Evolutionary conservation across 2,888 invertebrate genomes (phyloP).

Genomic region (Deilephila elpenor): DNA sequence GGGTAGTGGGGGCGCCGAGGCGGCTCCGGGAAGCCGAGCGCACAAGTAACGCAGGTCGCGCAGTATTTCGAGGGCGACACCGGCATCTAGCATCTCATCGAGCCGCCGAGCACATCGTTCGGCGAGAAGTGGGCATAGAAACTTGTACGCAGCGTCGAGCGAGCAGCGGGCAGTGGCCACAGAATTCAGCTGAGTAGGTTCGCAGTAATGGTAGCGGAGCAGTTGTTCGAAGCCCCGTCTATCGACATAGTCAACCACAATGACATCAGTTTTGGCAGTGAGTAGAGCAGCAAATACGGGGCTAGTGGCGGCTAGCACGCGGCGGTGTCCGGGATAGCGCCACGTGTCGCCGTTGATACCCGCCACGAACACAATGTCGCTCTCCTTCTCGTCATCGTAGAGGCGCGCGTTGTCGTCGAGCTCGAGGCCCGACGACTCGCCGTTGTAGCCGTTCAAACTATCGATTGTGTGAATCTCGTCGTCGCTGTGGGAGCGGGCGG

Average conservation of each 20-base stretch:
- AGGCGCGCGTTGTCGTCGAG: conserved; percentile 65
- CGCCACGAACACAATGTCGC: conserved; percentile 87
- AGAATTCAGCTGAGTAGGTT: conserved; percentile 85
- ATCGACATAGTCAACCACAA: conserved; percentile 86
- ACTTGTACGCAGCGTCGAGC: conserved; percentile 90
- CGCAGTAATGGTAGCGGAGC: conserved; percentile 87
- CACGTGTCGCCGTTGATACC: conserved; percentile 87
- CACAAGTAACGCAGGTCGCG: conserved; percentile 82
- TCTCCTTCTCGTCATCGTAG: conserved; percentile 82
- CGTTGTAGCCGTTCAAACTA: conserved; percentile 41
- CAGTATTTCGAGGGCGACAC: conserved; percentile 87
- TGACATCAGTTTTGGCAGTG: conserved; percentile 70
- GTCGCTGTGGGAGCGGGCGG: conserved; percentile 65
- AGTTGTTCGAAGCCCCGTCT: conserved; percentile 88
- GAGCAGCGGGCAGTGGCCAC: conserved; percentile 88
- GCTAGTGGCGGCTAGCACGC: conserved; percentile 86
- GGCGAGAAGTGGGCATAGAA: conserved; percentile 88
- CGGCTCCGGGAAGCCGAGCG: conserved; percentile 73
- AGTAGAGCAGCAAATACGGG: conserved; percentile 87
- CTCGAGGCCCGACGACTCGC: conserved; percentile 48
- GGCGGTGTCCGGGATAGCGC: conserved; percentile 88
- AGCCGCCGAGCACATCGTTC: conserved; percentile 88
- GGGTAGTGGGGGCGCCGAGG: conserved; percentile 80
- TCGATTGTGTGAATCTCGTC: conserved; percentile 50
- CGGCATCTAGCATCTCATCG: conserved; percentile 85